Base-by-base conservation (phyloP, 2,113 vertebrate species). In the Myiopsitta monachus region DNA sequence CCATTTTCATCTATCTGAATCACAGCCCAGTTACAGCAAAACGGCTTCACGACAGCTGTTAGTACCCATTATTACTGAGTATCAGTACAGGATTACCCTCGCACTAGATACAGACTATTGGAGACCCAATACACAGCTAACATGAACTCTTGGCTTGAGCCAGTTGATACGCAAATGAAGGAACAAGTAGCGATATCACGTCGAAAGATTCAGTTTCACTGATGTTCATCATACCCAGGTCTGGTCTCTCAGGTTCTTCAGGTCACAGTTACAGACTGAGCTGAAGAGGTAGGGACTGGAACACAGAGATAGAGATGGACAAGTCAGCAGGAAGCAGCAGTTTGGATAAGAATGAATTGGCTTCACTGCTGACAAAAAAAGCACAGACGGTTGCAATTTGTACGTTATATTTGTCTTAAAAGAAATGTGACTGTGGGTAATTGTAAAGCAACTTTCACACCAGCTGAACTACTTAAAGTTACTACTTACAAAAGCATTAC, bases 261-360 rank as follows among this genome's bases (percentile, higher is more conserved):
- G 3, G 41, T 52, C 43, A 52, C 52, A 54, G n/a, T 16, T 78
- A 43, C 3, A 94, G 55, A 44, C n/a, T 38, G 33, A 83, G 59
- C 18, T 44, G 49, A 47, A 38, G 80, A n/a, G 1, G 11, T 10
- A 7, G n/a, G 27, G 5, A 61, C 36, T 31, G 31, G 36, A 66
- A 89, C 0, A 3, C 14, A 47, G 36, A 8, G 7, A 23, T 0
- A 46, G 39, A 51, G 8, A n/a, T 8, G 3, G 9, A 39, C 22
- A 31, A 72, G 43, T 49, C 66, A 64, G 31, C 51, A 80, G 47
- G 52, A 19, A 92, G 36, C 8, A 80, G 72, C 28, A 64, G 26
- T n/a, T 52, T 0, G 1, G 36, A 39, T 3, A 14, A 43, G 47
- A 82, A 83, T 11, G 4, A 82, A 61, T 4, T 39, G 3, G 0